Evolutionary conservation across 1,140 invertebrate genomes (phyloP).

Genomic region (Bombus soroeensis): DNA sequence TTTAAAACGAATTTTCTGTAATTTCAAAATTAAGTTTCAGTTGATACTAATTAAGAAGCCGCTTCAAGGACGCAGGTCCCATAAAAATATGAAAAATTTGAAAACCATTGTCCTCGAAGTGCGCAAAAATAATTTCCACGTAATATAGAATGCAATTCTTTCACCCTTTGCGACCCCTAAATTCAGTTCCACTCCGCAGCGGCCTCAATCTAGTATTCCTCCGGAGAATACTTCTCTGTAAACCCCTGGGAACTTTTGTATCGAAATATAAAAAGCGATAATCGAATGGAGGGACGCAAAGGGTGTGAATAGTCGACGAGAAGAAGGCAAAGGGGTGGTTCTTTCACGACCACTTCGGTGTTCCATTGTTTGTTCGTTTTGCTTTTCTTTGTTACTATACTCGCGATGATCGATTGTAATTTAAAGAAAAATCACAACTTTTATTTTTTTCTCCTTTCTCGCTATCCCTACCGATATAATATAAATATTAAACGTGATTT

Average conservation of each 20-base stretch:
- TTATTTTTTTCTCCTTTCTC: not conserved
- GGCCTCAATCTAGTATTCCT: constrained; percentile 29
- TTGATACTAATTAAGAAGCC: not conserved
- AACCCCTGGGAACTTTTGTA: not conserved
- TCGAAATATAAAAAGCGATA: not conserved
- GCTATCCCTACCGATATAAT: not conserved
- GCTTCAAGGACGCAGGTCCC: not conserved
- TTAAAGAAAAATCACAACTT: too few species aligned
- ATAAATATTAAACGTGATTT: not conserved
- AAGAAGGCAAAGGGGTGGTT: not conserved
- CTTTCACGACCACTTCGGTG: constrained; percentile 33
- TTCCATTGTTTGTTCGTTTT: constrained; percentile 32
- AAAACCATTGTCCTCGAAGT: not conserved
- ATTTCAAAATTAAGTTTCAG: not conserved
- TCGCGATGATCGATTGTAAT: constrained; percentile 1
- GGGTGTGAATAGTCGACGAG: not conserved
- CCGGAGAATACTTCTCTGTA: not conserved
- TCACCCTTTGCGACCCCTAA: not conserved
- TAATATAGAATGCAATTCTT: not conserved
- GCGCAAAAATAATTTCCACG: not conserved
- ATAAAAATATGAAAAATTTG: not conserved
- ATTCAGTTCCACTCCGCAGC: not conserved
- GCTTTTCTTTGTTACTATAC: not conserved
- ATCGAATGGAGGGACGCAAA: not conserved
- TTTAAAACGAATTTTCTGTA: not conserved